These are phyloP conservation scores for Protaetia brevitarsis DNA, from an alignment of 1,140 invertebrate genomes.

Conservation along the genomic window DNA sequence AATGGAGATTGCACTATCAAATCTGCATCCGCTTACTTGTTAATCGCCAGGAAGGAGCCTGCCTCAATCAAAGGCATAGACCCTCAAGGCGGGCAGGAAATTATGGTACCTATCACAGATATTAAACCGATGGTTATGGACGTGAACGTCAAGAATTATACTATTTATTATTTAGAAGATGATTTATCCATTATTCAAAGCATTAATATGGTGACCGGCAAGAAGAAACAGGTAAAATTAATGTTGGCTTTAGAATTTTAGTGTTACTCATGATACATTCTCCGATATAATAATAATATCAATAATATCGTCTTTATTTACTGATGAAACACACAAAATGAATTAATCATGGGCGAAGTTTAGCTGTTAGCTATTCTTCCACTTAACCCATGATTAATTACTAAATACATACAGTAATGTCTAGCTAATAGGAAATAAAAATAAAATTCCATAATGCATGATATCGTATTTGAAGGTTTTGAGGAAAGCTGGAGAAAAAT, in stretches of 20 bases:
- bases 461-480: background rate
- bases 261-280: too few relatives aligned
- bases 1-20: conserved; percentile 45
- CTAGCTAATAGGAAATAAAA: too few relatives aligned
- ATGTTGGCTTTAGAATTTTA: background rate
- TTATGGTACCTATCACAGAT: conserved; percentile 58
- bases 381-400: too few relatives aligned
- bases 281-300: too few relatives aligned
- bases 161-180: conserved; percentile 69
- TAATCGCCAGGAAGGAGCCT: conserved; percentile 62
- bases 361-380: too few relatives aligned
- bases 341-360: too few relatives aligned
- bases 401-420: too few relatives aligned
- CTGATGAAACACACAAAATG: too few relatives aligned
- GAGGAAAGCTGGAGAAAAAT: background rate
- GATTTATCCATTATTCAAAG: conserved; percentile 7
- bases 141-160: conserved; percentile 61
- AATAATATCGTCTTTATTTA: too few relatives aligned
- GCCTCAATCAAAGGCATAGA: conserved; percentile 62
- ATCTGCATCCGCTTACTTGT: conserved; percentile 54
- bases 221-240: background rate
- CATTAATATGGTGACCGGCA: background rate
- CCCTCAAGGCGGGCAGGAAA: conserved; percentile 48
- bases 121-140: conserved; percentile 66
- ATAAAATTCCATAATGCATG: background rate